Evolutionary conservation across 2,797 vertebrate genomes (phyloP).

Genomic region (Microhierax caerulescens): DNA sequence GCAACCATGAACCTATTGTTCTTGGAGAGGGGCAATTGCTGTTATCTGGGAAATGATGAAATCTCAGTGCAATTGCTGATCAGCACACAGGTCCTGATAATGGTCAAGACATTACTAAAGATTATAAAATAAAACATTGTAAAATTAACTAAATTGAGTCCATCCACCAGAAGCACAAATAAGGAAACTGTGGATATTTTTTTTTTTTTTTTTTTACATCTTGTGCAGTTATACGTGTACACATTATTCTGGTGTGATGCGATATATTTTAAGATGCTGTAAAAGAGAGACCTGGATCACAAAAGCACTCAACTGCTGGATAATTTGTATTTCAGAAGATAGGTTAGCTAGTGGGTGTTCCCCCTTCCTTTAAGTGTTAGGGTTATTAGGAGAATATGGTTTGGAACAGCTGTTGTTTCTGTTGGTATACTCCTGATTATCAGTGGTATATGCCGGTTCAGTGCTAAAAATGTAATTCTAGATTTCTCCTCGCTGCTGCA

Average conservation of each 20-base stretch:
- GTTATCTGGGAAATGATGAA: neutral
- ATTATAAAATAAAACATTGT: neutral
- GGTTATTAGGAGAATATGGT: neutral
- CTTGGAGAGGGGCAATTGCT: neutral
- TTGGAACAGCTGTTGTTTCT: neutral
- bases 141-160: neutral
- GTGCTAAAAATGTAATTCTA: neutral
- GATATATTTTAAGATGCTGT: neutral
- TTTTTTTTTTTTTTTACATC: neutral
- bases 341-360: neutral
- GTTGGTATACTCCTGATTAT: neutral
- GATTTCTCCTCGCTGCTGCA: neutral
- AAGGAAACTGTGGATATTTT: neutral
- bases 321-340: neutral
- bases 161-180: neutral
- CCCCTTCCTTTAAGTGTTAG: neutral
- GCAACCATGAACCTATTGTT: accelerated
- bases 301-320: neutral
- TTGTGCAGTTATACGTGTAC: neutral
- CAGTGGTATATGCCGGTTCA: neutral
- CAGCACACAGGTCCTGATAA: neutral
- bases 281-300: neutral
- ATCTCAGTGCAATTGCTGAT: neutral
- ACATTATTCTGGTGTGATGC: neutral
- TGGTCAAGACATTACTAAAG: neutral